phyloP scores from a whole-genome alignment of 2,797 vertebrate species.

The Balearica regulorum region DNA sequence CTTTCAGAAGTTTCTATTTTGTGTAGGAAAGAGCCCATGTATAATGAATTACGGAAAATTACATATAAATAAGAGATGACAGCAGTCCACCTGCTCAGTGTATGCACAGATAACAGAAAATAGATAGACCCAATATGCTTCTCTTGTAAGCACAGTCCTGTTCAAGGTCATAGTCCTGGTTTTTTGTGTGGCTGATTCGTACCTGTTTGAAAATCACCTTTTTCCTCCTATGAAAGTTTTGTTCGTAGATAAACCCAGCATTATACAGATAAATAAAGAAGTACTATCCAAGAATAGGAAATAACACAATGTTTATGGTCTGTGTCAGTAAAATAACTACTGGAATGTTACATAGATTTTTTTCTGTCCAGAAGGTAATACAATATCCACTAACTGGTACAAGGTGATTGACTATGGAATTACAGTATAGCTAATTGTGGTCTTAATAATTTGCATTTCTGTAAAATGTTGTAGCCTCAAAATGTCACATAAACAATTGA shows the following conservation, averaged over 20 bases:
- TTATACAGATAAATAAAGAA: neutral
- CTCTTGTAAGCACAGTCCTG: neutral
- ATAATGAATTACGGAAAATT: neutral
- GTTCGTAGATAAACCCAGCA: neutral
- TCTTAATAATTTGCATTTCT: neutral
- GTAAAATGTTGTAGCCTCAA: neutral
- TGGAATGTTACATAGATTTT: neutral
- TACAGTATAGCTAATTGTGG: neutral
- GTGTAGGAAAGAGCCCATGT: neutral
- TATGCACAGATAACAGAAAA: neutral
- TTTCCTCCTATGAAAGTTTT: neutral
- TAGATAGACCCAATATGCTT: neutral
- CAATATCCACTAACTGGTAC: neutral
- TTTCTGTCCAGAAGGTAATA: neutral
- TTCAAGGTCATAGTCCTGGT: neutral
- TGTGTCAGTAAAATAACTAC: neutral
- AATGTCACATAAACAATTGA: neutral
- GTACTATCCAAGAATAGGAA: neutral
- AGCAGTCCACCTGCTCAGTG: neutral
- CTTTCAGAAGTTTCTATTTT: neutral
- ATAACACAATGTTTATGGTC: neutral
- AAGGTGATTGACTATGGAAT: neutral
- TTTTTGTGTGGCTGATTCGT: neutral
- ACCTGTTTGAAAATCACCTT: neutral
- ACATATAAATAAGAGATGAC: neutral